Percentiles rank a stretch among this genome's conserved stretches.
These are phyloP conservation scores for Petrolisthes manimaculis DNA, from an alignment of 2,888 invertebrate species.

Conservation along the genomic window DNA sequence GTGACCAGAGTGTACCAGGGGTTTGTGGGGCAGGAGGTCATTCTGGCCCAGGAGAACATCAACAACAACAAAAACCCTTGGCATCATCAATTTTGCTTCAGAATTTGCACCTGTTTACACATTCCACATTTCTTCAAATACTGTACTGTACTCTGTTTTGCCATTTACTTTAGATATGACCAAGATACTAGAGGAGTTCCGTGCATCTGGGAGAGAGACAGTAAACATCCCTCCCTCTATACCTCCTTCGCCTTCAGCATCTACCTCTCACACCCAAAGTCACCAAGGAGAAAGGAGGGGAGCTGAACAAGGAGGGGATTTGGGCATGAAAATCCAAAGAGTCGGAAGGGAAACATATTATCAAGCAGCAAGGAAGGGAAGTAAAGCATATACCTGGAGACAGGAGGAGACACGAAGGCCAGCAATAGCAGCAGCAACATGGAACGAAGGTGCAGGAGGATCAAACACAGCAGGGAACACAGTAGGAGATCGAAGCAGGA, in stretches of 20 bases:
- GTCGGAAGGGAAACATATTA: not conserved
- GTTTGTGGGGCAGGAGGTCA: too few species aligned
- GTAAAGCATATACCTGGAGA: not conserved
- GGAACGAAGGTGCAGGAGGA: not conserved
- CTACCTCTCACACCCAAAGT: not conserved
- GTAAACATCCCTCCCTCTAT: not conserved
- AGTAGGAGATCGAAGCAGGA: not conserved
- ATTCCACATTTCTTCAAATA: too few species aligned
- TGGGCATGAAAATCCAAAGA: not conserved
- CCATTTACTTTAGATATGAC: not conserved
- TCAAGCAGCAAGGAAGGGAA: not conserved
- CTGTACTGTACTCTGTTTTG: too few species aligned
- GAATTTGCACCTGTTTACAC: too few species aligned
- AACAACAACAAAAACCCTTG: too few species aligned
- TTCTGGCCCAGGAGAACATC: too few species aligned
- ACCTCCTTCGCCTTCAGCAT: not conserved
- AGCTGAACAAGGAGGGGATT: not conserved
- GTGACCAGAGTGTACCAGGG: too few species aligned
- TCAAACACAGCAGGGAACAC: not conserved
- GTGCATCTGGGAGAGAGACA: not conserved
- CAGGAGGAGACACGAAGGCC: not conserved
- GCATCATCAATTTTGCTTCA: too few species aligned
- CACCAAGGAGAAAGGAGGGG: not conserved
- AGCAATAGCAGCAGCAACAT: not conserved
- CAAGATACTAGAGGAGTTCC: not conserved